phyloP scores from a whole-genome alignment of 2,113 vertebrate species.

The Tachysurus fulvidraco region DNA sequence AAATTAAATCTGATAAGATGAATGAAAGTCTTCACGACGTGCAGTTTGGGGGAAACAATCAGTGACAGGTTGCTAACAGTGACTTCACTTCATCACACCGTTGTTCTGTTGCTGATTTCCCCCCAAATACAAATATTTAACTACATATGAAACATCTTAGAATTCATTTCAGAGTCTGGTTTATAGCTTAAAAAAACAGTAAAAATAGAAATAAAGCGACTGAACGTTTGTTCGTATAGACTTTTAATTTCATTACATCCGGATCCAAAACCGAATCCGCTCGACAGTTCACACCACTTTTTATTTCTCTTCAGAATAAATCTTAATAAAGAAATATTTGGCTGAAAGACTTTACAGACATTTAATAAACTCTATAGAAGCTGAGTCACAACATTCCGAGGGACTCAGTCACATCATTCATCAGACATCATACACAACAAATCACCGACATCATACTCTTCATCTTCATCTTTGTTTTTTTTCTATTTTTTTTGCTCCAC shows the following conservation, averaged over 20 bases:
- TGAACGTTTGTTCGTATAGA: constrained; percentile 27
- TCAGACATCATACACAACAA: constrained; percentile 18
- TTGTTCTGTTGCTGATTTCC: not conserved
- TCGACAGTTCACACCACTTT: constrained; percentile 35
- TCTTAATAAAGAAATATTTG: constrained; percentile 37
- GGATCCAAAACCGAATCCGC: constrained; percentile 42
- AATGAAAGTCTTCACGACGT: not conserved
- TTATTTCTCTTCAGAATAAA: constrained; percentile 47
- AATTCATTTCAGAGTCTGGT: not conserved
- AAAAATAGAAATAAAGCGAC: not conserved
- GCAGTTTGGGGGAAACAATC: not conserved
- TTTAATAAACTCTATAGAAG: constrained; percentile 35
- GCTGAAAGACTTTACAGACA: constrained; percentile 49
- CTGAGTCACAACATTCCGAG: not conserved
- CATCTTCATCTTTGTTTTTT: not conserved
- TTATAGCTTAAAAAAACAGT: not conserved
- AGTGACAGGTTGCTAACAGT: not conserved
- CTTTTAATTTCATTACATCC: constrained; percentile 43
- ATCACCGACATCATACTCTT: constrained; percentile 42
- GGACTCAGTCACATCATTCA: constrained; percentile 18
- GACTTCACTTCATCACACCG: not conserved
- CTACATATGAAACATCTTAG: not conserved
- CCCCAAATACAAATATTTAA: not conserved
- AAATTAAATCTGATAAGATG: not conserved
- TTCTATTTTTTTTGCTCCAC: constrained; percentile 1